These are phyloP conservation scores for Laticauda colubrina DNA, from an alignment of 2,113 vertebrate species.

Conservation along the genomic window DNA sequence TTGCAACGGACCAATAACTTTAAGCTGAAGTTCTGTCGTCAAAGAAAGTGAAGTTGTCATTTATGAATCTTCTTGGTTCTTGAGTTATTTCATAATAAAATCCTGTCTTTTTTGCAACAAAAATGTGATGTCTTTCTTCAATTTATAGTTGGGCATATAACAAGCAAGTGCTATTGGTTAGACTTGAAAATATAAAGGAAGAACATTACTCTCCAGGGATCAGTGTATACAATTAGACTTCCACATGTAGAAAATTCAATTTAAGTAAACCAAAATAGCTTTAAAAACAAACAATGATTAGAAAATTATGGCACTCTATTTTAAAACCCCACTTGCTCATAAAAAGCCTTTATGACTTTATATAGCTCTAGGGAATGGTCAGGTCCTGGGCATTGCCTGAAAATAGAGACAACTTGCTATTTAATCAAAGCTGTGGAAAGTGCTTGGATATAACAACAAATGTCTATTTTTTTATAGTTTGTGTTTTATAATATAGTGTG, in stretches of 20 bases:
- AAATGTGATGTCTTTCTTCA: neutral
- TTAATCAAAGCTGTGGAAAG: neutral
- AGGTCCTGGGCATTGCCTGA: neutral
- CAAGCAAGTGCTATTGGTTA: neutral
- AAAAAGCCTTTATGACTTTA: neutral
- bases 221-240: neutral
- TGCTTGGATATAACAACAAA: neutral
- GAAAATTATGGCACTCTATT: neutral
- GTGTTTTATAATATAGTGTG: neutral
- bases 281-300: neutral
- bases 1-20: conserved; percentile 20
- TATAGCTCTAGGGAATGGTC: neutral
- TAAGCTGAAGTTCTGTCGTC: conserved; percentile 20
- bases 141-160: accelerated
- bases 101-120: neutral
- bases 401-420: neutral
- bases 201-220: neutral
- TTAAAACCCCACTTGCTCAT: neutral
- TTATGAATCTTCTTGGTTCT: conserved; percentile 20
- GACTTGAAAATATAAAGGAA: neutral
- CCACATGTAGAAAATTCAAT: neutral
- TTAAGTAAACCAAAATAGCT: neutral
- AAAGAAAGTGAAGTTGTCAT: conserved; percentile 28
- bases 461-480: neutral
- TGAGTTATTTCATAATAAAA: neutral